Base-by-base conservation (phyloP, 2,797 vertebrate genomes). In the Cossypha dichroa region DNA sequence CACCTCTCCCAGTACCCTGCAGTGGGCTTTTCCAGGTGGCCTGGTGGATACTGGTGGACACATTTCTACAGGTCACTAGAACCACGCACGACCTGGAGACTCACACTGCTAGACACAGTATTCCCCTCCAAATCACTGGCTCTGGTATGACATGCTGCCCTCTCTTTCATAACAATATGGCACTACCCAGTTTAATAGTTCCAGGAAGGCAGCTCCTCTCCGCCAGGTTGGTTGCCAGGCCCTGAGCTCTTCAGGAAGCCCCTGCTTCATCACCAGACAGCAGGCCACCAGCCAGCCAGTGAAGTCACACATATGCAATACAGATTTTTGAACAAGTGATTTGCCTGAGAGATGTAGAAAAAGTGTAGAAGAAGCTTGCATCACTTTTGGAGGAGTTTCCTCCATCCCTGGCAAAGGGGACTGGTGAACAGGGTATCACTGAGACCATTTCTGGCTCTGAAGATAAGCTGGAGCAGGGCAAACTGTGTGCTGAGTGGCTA, bases 81-180 rank as follows among this genome's bases (percentile, higher is more conserved):
- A 51, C 11, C 6, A 2, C 18, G 11, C 14, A 13, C 2, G 0
- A 31, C 12, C 23, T 3, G 1, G 54, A 83, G 25, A 49, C 13
- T 74, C 31, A 41, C 17, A 17, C 7, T 25, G 7, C 8, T 49
- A 26, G 46, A 36, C 13, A 25, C 1, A 29, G 18, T 8, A 52
- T 59, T 15, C 16, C 13, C 3, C 34, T 84, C 49, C 51, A 66
- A 16, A 45, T 29, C n/a, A 62, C 11, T 36, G 43, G 5, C 20
- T 64, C 38, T 34, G 21, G 10, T 25, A 55, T 6, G 45, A 77
- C 6, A 31, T 52, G 13, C 9, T 74, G 22, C 38, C 38, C 15
- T 29, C 19, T 77, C 45, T 68, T 78, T 68, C 46, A 11, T 23
- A 60, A 52, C 26, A 63, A 49, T 40, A 46, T 7, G 20, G 13